Percentiles rank a stretch among this genome's conserved stretches.
phyloP scores from a whole-genome alignment of 2,888 invertebrate genomes.

The Callinectes sapidus region DNA sequence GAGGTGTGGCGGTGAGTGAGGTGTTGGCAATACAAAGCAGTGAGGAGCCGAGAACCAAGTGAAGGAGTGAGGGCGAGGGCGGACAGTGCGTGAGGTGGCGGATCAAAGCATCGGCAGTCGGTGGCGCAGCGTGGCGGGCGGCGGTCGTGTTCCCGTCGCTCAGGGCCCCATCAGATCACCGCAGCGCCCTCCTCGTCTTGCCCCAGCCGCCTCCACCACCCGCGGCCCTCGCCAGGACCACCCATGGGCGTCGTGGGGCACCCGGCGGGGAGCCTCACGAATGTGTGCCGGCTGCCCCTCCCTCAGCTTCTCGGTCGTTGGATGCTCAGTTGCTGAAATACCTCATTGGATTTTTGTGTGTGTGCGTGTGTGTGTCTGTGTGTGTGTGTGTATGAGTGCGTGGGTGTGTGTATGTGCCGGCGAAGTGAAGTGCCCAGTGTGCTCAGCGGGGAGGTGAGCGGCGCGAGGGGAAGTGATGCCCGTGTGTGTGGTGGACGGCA shows the following conservation, averaged over 20 bases:
- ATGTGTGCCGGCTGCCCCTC: neutral
- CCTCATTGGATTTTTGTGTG: constrained; percentile 37
- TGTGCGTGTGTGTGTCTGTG: constrained; percentile 13
- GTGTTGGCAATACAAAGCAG: neutral
- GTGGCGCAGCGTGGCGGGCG: constrained; percentile 37
- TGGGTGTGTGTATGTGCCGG: constrained; percentile 28
- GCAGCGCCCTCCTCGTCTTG: constrained; percentile 4
- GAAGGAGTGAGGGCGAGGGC: neutral
- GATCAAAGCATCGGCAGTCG: constrained; percentile 12
- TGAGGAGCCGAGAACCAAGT: constrained; percentile 14
- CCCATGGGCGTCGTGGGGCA: neutral
- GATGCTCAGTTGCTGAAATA: constrained; percentile 2
- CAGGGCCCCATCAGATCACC: neutral
- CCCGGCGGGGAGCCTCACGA: constrained; percentile 14
- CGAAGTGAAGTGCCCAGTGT: neutral
- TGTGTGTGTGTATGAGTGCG: constrained; percentile 13
- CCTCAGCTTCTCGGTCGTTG: neutral
- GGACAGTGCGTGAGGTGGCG: constrained; percentile 35
- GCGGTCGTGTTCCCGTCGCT: constrained; percentile 37
- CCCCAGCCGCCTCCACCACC: neutral
- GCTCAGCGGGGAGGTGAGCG: neutral
- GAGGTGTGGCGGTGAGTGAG: neutral
- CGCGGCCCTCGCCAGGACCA: constrained; percentile 19
- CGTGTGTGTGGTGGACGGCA: neutral
- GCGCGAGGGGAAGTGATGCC: constrained; percentile 24